A percentile compares a stretch with the other conserved stretches of the same genome.
phyloP scores from a whole-genome alignment of 2,888 invertebrate genomes.

The Pristionchus arcanus region DNA sequence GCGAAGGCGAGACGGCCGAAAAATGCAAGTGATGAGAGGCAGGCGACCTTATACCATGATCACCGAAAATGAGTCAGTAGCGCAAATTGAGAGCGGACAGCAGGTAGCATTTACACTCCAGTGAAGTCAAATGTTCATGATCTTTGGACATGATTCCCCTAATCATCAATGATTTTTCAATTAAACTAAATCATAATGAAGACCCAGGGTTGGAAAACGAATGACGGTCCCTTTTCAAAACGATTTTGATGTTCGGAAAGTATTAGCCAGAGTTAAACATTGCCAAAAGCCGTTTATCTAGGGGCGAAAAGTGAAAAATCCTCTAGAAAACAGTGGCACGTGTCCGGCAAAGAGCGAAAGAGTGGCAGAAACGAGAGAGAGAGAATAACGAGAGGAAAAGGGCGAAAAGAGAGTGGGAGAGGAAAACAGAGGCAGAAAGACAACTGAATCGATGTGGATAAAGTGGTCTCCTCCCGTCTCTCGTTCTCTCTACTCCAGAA shows the following conservation, averaged over 20 bases:
- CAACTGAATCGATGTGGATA: constrained; percentile 9
- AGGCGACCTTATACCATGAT: background rate
- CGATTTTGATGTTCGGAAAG: too few species aligned
- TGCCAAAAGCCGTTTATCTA: background rate
- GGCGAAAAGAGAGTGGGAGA: background rate
- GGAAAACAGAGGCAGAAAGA: background rate
- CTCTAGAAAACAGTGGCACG: background rate
- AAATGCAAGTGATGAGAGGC: background rate
- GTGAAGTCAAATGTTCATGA: too few species aligned
- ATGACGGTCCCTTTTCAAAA: too few species aligned
- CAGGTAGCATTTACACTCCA: too few species aligned
- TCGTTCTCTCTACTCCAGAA: background rate
- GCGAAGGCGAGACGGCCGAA: background rate
- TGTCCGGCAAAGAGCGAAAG: background rate
- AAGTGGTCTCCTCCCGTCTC: background rate
- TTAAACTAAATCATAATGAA: too few species aligned
- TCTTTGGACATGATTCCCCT: too few species aligned
- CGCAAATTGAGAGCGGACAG: background rate
- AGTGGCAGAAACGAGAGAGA: background rate
- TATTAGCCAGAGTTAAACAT: too few species aligned
- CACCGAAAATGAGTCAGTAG: background rate
- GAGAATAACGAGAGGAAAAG: background rate
- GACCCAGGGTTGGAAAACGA: too few species aligned
- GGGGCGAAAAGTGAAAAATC: background rate
- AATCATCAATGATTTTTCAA: too few species aligned